These are phyloP conservation scores for Heterodera filipjevi DNA, from an alignment of 2,888 invertebrate species.

Conservation along the genomic window DNA sequence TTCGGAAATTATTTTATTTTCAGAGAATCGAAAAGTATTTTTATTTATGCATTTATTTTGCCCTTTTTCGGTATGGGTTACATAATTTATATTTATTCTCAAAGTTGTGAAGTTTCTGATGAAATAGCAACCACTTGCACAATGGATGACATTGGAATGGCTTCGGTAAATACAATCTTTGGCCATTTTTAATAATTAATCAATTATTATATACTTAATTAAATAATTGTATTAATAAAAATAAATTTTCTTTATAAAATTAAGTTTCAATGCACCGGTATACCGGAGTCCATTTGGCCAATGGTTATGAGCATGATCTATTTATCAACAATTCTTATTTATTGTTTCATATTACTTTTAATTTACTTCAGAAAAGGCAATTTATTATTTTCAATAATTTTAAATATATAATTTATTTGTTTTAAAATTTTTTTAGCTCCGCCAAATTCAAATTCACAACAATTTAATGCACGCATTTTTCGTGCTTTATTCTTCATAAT, in stretches of 20 bases:
- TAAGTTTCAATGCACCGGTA: no score
- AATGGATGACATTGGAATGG: no score
- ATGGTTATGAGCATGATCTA: no score
- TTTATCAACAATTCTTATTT: no score
- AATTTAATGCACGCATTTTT: background rate
- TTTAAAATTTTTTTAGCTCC: background rate
- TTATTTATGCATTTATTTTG: background rate
- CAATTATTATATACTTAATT: background rate
- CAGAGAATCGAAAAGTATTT: background rate
- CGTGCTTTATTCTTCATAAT: background rate
- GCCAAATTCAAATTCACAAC: background rate
- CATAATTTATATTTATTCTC: background rate
- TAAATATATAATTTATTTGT: background rate
- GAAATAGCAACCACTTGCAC: no score
- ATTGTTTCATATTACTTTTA: no score
- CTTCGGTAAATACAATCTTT: background rate
- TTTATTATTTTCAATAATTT: background rate
- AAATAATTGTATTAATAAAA: no score
- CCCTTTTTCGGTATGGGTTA: background rate
- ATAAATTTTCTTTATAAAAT: no score
- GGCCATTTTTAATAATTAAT: background rate
- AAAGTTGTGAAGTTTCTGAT: no score
- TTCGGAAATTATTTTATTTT: background rate
- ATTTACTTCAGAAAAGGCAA: background rate
- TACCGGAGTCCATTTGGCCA: no score